Evolutionary conservation across 2,888 invertebrate genomes (phyloP), one percentile per base, ranked within the genome.

Genomic region (Melanostoma mellinum): DNA sequence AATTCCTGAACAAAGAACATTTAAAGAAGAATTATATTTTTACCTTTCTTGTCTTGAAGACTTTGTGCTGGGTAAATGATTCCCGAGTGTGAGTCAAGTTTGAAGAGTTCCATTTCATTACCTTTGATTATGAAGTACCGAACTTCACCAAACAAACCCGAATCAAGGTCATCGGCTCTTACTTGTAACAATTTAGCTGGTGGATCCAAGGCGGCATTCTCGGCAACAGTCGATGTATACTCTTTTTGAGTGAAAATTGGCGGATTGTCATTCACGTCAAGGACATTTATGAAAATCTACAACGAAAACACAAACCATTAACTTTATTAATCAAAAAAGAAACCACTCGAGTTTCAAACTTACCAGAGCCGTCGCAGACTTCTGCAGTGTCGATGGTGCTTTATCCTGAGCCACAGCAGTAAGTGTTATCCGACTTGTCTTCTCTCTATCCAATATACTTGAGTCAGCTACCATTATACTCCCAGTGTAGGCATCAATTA

Each of bases 231-330:
- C 1, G 95, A 94, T 86, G 94, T 94, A 90, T 97, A 98, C 6
- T 93, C 93, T 56, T 94, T 93, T 86, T 95, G 95, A 0, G 93
- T 94, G 90, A 98, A 98, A 53, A 94, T 92, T 0, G 98, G 98
- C 0, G 94, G 92, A 91, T 98, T 97, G 90, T 98, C 98, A 90
- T 98, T 98, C n/a, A 96, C 94, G 89, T 98, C 98, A 35, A 93
- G 89, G 6, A 98, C 93, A 90, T 94, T 94, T 52, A 97, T 94
- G 88, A 95, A 93, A 2, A 97, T 92, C 94, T 94, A 88, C 9
- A 77, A 56, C 4, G 4, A 55, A 0, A 71, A 86, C 6, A 44
- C 35, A 44, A n/a, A 32, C 20, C 2, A 30, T 36, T 36, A 42
- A 55, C 58, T 53, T 65, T 52, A 56, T n/a, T 38, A 10, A 73